Base-by-base conservation (phyloP, 2,888 invertebrate species). In the Amiota minor region DNA sequence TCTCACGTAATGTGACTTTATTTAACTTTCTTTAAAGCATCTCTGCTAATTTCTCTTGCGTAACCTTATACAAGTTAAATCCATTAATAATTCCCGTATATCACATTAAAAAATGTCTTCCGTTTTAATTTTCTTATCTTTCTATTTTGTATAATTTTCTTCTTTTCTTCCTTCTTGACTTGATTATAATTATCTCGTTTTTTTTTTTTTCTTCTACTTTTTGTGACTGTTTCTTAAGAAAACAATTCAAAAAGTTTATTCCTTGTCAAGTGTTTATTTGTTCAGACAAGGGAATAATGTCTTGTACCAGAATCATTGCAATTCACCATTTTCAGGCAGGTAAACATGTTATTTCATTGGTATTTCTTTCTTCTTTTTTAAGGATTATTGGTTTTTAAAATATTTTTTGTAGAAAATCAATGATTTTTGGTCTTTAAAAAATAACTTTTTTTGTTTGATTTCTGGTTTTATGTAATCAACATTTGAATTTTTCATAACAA, bases 21-120 rank as follows among this genome's bases (percentile, higher is more conserved):
- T 35, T 35, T 14, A 56, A 14, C 23, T 59, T 10, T 12, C 59
- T 12, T 2, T 20, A 2, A 11, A 2, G n/a, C n/a, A n/a, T 23
- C 18, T 20, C 20, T 16, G 9, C 55, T 18, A 14, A 10, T 55
- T 16, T 14, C 18, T 16, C 8, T 59, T 12, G 9, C 20, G 16
- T 20, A 49, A 47, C 65, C 18, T 65, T 49, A 46, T 47, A 65
- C 65, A 65, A 47, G 65, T 18, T 80, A 80, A 80, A 80, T 80
- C 80, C 80, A 80, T 80, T 80, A 80, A 79, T 76, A 79, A 47
- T 65, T 10, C 65, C 74, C 76, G 74, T 77, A 76, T 78, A 59
- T 59, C 59, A 59, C 23, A 59, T 59, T 20, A 77, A 76, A 75
- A 65, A 65, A 65, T 47, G 46, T 65, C 65, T 65, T 65, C 16